Evolutionary conservation across 2,797 vertebrate genomes (phyloP), one percentile per base, ranked within the genome.

Genomic region (Selene dorsalis): DNA sequence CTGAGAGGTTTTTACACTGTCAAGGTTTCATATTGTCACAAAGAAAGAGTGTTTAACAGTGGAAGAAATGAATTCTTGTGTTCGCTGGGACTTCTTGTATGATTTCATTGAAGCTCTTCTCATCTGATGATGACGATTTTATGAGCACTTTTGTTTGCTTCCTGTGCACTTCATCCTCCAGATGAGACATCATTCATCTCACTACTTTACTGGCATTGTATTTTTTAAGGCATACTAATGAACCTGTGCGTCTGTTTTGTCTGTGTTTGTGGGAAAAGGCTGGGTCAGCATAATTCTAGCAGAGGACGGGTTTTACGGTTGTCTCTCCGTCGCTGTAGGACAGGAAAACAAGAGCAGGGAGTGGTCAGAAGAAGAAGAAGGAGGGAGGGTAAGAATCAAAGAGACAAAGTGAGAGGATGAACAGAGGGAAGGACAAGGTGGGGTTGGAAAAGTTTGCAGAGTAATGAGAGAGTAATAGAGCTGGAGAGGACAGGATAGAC

Each of bases 401-500:
- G 73, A 69, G 47, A 61, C 58, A 60, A 41, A 35, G 53, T 55
- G 62, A 85, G 82, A 86, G 71, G 73, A 83, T 65, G 74, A 66
- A 77, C 38, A 26, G 64, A 30, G 67, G 65, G 41, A 59, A 77
- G 63, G 68, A 77, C 38, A 66, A 61, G 71, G 65, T 62, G 65
- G 68, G 77, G 28, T 52, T 52, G 61, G 67, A 85, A 39, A 59
- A 79, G 60, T 84, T 72, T 24, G 56, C 56, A 59, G 82, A 83
- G 73, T 78, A 79, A 78, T 76, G 69, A n/a, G 82, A 62, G 58
- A 83, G 73, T 84, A 73, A 82, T 79, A 58, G 75, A 84, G 76
- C 52, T 62, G 55, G 79, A 80, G 71, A 80, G 50, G 72, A 22
- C 58, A 77, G 43, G 73, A 83, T 28, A 67, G 80, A 75, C 52